phyloP scores from a whole-genome alignment of 2,888 invertebrate genomes.

The Aleiodes alternator region DNA sequence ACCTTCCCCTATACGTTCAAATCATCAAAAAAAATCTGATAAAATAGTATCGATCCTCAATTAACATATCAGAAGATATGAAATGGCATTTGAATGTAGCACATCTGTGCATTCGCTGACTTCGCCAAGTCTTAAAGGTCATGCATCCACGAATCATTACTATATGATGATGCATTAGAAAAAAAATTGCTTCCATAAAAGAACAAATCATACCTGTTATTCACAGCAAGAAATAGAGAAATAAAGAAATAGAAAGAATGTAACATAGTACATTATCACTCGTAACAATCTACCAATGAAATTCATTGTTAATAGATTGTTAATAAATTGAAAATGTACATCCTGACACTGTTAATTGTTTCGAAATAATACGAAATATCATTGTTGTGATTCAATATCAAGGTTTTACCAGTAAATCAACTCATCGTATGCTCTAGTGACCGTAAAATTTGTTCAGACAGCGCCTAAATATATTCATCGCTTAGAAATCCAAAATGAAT shows the following conservation, averaged over 20 bases:
- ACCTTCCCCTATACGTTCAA: too few relatives aligned
- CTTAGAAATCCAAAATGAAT: too few relatives aligned
- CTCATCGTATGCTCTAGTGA: conserved; percentile 31
- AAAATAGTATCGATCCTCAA: background rate
- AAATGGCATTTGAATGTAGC: conserved; percentile 44
- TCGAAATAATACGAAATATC: background rate
- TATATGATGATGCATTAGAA: conserved; percentile 19
- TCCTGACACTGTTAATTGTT: background rate
- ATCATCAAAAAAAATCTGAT: background rate
- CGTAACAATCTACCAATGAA: background rate
- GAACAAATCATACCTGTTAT: conserved; percentile 7
- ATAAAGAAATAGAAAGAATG: too few relatives aligned
- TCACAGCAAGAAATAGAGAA: background rate
- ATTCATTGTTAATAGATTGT: background rate
- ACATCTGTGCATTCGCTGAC: conserved; percentile 31
- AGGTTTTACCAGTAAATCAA: conserved; percentile 33
- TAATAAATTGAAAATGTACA: background rate
- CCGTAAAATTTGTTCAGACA: too few relatives aligned
- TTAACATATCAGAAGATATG: conserved; percentile 6
- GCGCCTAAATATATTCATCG: too few relatives aligned
- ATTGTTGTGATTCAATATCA: conserved; percentile 35
- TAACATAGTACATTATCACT: background rate
- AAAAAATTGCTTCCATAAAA: background rate
- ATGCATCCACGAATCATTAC: conserved; percentile 33
- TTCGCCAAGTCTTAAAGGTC: conserved; percentile 39